Evolutionary conservation across 2,888 invertebrate species (phyloP).

Genomic region (Tryphoninae sp.): DNA sequence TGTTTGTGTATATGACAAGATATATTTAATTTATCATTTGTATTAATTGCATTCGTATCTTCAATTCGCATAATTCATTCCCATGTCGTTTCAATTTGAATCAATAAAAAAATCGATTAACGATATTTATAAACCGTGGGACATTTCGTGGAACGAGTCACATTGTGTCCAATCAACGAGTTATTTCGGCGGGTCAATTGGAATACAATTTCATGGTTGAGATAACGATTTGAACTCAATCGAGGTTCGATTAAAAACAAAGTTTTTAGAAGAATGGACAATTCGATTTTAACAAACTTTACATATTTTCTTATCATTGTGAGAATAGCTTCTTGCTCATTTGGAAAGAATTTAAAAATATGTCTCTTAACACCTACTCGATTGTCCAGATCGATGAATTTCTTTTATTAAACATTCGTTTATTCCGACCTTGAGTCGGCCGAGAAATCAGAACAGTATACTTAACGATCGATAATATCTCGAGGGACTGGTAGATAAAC

Average conservation of each 20-base stretch:
- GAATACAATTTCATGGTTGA: slow-evolving; percentile 32
- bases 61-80: background rate
- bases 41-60: background rate
- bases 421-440: slow-evolving; percentile 38
- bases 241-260: slow-evolving; percentile 54
- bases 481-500: slow-evolving; percentile 15
- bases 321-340: background rate
- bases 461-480: slow-evolving; percentile 32
- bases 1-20: background rate
- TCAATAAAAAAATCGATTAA: slow-evolving; percentile 42
- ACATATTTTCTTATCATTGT: slow-evolving; percentile 5
- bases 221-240: slow-evolving; percentile 52
- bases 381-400: background rate
- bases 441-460: slow-evolving; percentile 43
- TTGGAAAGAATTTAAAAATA: background rate
- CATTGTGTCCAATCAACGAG: background rate
- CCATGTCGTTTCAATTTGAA: slow-evolving; percentile 28
- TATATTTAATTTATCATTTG: background rate
- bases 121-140: slow-evolving; percentile 41
- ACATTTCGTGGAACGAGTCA: background rate
- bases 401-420: background rate
- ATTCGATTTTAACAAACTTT: background rate
- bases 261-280: background rate
- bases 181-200: slow-evolving; percentile 61
- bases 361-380: background rate